phyloP scores from a whole-genome alignment of 2,113 vertebrate genomes.

The Leptosomus discolor region DNA sequence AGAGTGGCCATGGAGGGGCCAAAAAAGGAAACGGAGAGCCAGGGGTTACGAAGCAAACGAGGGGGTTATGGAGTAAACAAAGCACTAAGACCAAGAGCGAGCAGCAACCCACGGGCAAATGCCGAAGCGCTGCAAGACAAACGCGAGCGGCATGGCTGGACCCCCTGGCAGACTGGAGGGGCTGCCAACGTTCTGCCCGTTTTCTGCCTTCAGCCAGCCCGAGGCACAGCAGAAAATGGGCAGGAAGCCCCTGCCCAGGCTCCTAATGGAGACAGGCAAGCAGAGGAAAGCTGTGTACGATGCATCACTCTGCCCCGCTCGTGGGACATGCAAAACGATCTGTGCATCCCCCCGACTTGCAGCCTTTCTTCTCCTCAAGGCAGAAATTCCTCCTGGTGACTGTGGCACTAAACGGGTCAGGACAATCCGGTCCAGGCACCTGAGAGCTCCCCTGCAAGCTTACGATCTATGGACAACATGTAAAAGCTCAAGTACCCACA shows the following conservation, averaged over 20 bases:
- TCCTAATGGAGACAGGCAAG: rapidly evolving
- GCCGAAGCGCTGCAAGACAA: neutral
- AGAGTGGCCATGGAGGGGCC: neutral
- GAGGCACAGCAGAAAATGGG: neutral
- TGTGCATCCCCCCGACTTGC: too few species aligned
- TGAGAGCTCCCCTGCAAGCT: too few species aligned
- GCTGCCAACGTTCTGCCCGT: neutral
- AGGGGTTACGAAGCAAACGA: too few species aligned
- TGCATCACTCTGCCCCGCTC: neutral
- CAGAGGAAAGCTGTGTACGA: neutral
- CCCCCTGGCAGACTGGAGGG: neutral
- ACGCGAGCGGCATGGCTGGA: neutral
- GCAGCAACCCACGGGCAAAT: neutral
- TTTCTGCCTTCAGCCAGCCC: neutral
- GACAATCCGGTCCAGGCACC: neutral
- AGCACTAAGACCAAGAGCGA: neutral
- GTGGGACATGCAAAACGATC: rapidly evolving
- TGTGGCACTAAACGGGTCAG: rapidly evolving
- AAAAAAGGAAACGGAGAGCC: neutral
- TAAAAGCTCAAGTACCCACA: neutral
- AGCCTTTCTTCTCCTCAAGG: neutral
- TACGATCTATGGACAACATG: too few species aligned
- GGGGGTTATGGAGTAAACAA: too few species aligned
- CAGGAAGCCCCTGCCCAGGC: neutral
- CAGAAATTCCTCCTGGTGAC: neutral